These are phyloP conservation scores for Grammomys surdaster DNA, from an alignment of 2,113 vertebrate species.

Conservation along the genomic window DNA sequence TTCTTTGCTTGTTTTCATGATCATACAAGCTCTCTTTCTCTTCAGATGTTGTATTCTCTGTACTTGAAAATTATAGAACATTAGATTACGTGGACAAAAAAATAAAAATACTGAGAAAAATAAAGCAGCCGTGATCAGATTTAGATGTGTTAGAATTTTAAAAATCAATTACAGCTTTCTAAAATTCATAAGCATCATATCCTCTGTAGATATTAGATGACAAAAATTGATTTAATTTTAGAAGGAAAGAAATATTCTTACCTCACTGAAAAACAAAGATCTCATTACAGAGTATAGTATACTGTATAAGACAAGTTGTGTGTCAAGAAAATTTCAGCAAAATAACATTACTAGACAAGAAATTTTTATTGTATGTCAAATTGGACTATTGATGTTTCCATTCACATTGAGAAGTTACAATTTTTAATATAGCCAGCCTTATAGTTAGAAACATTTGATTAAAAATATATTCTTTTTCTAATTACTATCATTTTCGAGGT, in stretches of 20 bases:
- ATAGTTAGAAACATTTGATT: background rate
- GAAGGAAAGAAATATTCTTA: constrained; percentile 36
- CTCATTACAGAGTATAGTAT: constrained; percentile 29
- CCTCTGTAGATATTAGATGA: constrained; percentile 49
- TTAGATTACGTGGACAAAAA: background rate
- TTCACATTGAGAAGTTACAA: background rate
- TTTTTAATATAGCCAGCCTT: background rate
- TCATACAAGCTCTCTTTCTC: background rate
- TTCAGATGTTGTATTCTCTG: background rate
- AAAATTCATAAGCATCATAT: constrained; percentile 36
- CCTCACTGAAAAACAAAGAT: constrained; percentile 36
- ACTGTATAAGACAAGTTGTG: background rate
- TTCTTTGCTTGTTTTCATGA: background rate
- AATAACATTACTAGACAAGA: constrained; percentile 45
- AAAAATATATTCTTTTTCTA: background rate
- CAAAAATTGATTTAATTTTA: constrained; percentile 60
- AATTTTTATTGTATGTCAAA: background rate
- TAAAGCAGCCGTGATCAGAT: background rate
- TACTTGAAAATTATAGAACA: background rate
- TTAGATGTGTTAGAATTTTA: constrained; percentile 53
- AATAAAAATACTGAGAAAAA: background rate
- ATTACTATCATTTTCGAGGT: background rate
- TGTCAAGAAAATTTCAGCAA: constrained; percentile 45
- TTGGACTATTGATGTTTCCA: constrained; percentile 20
- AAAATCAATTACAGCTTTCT: constrained; percentile 65